Evolutionary conservation across 2,113 vertebrate species (phyloP), one percentile per base, ranked within the genome.

Genomic region (Zosterops borbonicus): DNA sequence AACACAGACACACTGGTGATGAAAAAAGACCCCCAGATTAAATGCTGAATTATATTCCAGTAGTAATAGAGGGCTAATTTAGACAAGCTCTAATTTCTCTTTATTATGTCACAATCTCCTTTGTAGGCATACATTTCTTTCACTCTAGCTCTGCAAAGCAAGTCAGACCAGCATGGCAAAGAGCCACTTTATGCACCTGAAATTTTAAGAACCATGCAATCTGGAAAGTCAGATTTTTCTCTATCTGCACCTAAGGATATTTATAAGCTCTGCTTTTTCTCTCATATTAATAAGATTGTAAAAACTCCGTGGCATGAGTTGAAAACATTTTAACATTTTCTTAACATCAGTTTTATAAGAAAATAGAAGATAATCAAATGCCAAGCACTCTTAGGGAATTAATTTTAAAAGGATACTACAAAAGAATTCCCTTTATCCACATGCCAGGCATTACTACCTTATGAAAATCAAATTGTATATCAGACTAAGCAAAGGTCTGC

Each of bases 131-230:
- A 29, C 4, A 2, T 13, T 68, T 24, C 56, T 68, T 82, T 69
- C n/a, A 79, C 70, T 62, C 49, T 44, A 37, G 31, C 44, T 74
- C 44, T 56, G 39, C 59, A 75, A 70, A 70, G 35, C 46, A 18
- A 22, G 28, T 35, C 50, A 83, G 53, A 65, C 35, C 39, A 31
- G 63, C 6, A 18, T 7, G 1, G 50, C 22, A 33, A 76, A 83
- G 14, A 59, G 19, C 35, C 37, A 24, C 10, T 27, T 33, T 41
- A 35, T 1, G 5, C 8, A 31, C 33, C 56, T 59, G 16, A 89
- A 15, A 31, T 27, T 81, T 50, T 27, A 47, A 78, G 29, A 24
- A 41, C 8, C 0, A 0, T 39, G 21, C 19, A 47, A 10, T 35
- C 22, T 70, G 44, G 29, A 78, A 93, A 89, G 28, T 13, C 27